Evolutionary conservation across 2,797 vertebrate genomes (phyloP).

Genomic region (Garrulus glandarius): DNA sequence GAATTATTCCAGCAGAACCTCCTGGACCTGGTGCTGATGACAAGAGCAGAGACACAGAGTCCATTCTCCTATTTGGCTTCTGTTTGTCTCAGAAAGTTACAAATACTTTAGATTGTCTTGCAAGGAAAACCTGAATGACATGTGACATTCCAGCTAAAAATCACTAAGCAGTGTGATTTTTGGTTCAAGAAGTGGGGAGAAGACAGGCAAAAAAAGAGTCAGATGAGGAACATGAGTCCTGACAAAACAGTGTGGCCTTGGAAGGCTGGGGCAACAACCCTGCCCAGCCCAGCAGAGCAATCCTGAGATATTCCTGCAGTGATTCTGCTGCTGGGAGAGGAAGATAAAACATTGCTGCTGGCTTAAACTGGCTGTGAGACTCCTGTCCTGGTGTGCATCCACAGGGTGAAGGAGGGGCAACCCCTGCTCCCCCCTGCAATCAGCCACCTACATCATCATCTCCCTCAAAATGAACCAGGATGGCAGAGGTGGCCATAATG

Average conservation of each 20-base stretch:
- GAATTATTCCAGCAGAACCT: not conserved
- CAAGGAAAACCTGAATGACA: not conserved
- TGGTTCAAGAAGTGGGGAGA: not conserved
- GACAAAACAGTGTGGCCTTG: not conserved
- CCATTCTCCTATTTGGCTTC: not conserved
- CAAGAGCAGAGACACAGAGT: not conserved
- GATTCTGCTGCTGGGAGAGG: not conserved
- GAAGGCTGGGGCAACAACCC: not conserved
- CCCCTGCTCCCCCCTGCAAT: not conserved
- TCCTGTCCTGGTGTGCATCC: not conserved
- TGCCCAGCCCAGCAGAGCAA: not conserved
- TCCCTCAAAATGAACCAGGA: not conserved
- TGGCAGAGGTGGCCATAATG: not conserved
- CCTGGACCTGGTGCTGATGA: not conserved
- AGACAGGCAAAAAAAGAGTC: not conserved
- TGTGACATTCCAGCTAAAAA: not conserved
- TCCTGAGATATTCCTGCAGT: not conserved
- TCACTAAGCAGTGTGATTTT: not conserved
- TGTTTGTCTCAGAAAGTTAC: not conserved
- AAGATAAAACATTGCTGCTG: not conserved
- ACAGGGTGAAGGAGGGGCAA: not conserved
- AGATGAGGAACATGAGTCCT: accelerated
- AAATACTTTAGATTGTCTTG: not conserved
- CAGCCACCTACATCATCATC: not conserved
- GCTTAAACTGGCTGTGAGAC: not conserved